Base-by-base conservation (phyloP, 2,113 vertebrate genomes). In the Coptodon bakossiorum region DNA sequence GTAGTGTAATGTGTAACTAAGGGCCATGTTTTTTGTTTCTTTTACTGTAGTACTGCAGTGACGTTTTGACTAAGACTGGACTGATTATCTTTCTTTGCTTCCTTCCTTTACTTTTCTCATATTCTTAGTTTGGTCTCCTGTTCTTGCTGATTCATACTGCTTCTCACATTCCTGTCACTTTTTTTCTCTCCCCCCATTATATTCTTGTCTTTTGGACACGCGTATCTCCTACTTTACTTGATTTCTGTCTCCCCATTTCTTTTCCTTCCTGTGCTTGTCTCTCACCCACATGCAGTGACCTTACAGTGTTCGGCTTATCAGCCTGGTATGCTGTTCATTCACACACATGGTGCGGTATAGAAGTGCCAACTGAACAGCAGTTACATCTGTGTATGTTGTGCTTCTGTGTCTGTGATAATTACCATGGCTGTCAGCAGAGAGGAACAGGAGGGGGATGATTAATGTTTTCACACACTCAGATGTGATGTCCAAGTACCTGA, bases 391-490 rank as follows among this genome's bases (percentile, higher is more conserved):
- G 76, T 85, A 86, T 81, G 61, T 68, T 89, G 89, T 84, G 61
- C 82, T 84, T 88, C 82, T 90, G 88, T 4, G 36, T 86, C 88
- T 86, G 59, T 89, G 93, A 93, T 94, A 90, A 94, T 91, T 91
- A 89, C 90, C 54, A 78, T 84, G 79, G 84, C 87, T 92, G 91
- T 92, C 92, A 93, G 92, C 31, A 45, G 80, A 43, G 80, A 81
- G 84, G 81, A 91, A 90, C 56, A 85, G 76, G 76, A 90, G 87
- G 63, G 13, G 80, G 24, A 85, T 91, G 92, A 91, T 92, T 91
- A 87, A 93, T 94, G 88, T 91, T 93, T 93, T 93, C 92, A 89
- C 91, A 93, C 86, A 89, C 71, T 90, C 71, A 36, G 86, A 85
- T 89, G 43, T 85, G 91, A 91, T 90, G 83, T 91, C 79, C 68